Percentiles rank a stretch among this genome's conserved stretches.
phyloP scores from a whole-genome alignment of 2,888 invertebrate genomes.

The Idaea aversata region DNA sequence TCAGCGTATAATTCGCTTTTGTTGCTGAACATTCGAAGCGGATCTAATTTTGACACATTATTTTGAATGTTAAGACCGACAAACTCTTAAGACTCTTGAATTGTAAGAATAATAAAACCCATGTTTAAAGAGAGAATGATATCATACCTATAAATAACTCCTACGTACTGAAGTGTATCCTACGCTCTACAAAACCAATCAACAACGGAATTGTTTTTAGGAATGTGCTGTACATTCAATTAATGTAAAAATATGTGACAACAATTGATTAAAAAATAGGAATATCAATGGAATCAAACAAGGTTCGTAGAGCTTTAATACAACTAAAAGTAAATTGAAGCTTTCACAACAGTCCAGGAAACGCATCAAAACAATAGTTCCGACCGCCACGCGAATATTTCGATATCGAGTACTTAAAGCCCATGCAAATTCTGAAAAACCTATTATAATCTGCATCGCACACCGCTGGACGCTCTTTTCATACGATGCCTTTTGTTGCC shows the following conservation, averaged over 20 bases:
- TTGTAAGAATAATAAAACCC: background rate
- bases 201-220: background rate
- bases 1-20: conserved; percentile 63
- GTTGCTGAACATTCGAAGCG: conserved; percentile 47
- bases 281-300: background rate
- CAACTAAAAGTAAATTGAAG: conserved; percentile 22
- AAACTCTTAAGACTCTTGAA: background rate
- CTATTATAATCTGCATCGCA: conserved; percentile 79
- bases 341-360: conserved; percentile 37
- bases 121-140: background rate
- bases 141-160: background rate
- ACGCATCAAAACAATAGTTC: conserved; percentile 53
- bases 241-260: background rate
- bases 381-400: conserved; percentile 64
- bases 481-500: conserved; percentile 75
- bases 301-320: conserved; percentile 5
- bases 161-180: no score
- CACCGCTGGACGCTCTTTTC: conserved; percentile 78
- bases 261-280: background rate
- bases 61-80: background rate
- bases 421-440: conserved; percentile 75
- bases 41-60: conserved; percentile 1
- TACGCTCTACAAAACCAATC: background rate
- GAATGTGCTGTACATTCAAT: conserved; percentile 5
- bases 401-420: conserved; percentile 72